These are phyloP conservation scores for Scolopax rusticola DNA, from an alignment of 2,797 vertebrate species.

Conservation along the genomic window DNA sequence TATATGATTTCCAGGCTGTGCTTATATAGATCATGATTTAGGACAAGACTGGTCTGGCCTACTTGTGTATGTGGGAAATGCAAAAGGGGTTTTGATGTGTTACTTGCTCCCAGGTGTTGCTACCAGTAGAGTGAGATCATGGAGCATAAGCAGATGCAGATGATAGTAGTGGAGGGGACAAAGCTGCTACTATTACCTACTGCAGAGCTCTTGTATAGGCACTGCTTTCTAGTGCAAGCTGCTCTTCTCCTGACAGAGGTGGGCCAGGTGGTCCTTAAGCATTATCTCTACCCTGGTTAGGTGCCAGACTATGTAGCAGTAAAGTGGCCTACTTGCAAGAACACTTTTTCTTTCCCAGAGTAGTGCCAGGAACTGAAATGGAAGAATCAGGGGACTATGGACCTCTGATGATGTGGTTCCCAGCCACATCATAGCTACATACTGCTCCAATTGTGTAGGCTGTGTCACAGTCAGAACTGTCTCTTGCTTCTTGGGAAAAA, in stretches of 20 bases:
- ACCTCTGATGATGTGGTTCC: background rate
- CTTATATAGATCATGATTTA: background rate
- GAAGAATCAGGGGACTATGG: background rate
- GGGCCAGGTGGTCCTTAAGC: fast-evolving
- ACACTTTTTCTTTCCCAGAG: background rate
- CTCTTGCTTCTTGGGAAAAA: background rate
- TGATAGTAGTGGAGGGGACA: background rate
- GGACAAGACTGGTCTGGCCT: background rate
- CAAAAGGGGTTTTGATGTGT: background rate
- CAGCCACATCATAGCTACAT: background rate
- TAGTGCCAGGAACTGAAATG: background rate
- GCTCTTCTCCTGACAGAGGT: background rate
- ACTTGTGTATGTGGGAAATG: background rate
- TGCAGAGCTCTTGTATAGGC: background rate
- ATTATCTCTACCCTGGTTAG: background rate
- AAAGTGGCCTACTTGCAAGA: background rate
- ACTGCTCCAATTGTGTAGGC: background rate
- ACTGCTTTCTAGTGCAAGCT: background rate
- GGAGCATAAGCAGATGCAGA: background rate
- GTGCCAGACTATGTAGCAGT: background rate
- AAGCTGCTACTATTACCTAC: background rate
- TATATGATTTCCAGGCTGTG: background rate
- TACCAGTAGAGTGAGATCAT: background rate
- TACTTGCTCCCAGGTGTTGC: background rate
- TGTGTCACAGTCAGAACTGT: background rate